Base-by-base conservation (phyloP, 2,797 vertebrate genomes). In the Coilia nasus region DNA sequence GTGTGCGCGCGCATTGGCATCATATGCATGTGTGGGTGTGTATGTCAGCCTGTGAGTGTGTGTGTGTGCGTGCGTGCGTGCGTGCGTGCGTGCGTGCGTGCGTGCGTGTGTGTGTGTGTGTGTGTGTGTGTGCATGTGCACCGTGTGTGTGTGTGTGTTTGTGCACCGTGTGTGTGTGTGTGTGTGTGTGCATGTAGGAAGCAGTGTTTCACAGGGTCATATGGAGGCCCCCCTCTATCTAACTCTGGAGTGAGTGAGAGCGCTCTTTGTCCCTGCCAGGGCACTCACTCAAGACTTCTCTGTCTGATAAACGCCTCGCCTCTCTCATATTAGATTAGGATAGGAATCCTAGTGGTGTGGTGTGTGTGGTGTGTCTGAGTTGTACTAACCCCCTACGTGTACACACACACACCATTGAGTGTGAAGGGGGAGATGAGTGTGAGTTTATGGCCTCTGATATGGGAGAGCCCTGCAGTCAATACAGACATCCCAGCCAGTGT, bases 21-120 rank as follows among this genome's bases (percentile, higher is more conserved):
- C n/a, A n/a, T n/a, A n/a, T 41, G 80, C 23, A 23, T 47, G 44
- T 81, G 31, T 82, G 17, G 11, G 44, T 47, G 44, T 54, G 59
- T 62, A 23, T 46, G 82, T 83, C n/a, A n/a, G n/a, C n/a, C n/a
- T n/a, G 82, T 23, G 31, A n/a, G 82, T 1, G 80, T n/a, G 46
- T n/a, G 44, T 23, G 81, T 21, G 5, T 7, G 44, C 14, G 5
- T 54, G 47, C 23, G 35, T 50, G 44, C 44, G 31, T 50, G 10
- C 44, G 50, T n/a, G 75, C 5, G 83, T 54, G 11, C n/a, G 25
- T 12, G 41, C 21, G 35, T 41, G 35, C 5, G 35, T 41, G 35
- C 5, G 35, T 41, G 35, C 5, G 35, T 41, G 35, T 41, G 35
- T 41, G 35, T 41, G 35, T 41, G 35, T 41, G 35, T 41, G 35